Evolutionary conservation across 2,113 vertebrate species (phyloP).

Genomic region (Rynchops niger): DNA sequence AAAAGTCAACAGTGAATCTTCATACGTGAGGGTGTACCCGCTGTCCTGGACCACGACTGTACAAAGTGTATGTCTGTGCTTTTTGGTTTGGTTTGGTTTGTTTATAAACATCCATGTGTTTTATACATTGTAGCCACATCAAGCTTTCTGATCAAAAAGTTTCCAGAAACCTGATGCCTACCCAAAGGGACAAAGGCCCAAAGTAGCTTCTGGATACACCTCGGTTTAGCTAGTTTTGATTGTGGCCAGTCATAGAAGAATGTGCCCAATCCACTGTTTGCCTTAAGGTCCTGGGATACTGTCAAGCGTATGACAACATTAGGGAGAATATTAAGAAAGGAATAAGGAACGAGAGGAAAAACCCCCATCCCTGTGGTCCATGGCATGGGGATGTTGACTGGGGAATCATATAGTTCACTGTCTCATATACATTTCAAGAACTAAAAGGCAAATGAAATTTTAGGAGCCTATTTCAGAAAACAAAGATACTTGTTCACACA

Average conservation of each 20-base stretch:
- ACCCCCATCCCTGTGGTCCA: background rate
- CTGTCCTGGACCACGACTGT: background rate
- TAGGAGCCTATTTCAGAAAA: background rate
- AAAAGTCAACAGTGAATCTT: background rate
- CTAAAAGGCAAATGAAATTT: background rate
- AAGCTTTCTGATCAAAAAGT: background rate
- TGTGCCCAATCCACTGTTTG: background rate
- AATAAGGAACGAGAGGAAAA: background rate
- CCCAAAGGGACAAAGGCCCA: background rate
- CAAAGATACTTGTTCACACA: background rate
- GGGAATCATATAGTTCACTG: background rate
- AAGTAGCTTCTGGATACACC: background rate
- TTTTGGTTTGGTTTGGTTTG: background rate
- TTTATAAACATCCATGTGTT: background rate
- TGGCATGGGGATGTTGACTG: background rate
- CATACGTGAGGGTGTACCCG: background rate
- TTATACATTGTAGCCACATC: background rate
- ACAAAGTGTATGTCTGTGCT: background rate
- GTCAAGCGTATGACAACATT: background rate
- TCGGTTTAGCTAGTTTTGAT: background rate
- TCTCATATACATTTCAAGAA: background rate
- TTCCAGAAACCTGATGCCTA: background rate
- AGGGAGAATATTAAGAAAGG: background rate
- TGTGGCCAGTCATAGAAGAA: background rate
- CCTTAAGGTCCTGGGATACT: background rate